Evolutionary conservation across 1,140 invertebrate genomes (phyloP).

Genomic region (Procambarus virginalis): DNA sequence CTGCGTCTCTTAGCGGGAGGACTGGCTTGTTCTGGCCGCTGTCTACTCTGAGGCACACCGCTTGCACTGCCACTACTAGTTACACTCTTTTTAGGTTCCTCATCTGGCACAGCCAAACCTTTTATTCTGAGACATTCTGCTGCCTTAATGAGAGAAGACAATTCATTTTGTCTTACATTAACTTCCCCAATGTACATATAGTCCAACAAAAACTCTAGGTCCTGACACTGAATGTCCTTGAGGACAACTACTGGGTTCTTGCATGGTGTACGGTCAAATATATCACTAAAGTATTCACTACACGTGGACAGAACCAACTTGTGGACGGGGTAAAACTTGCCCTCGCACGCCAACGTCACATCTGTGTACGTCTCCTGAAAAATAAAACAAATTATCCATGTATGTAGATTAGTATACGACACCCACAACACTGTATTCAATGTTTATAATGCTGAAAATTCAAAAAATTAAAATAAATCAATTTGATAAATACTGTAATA

Average conservation of each 20-base stretch:
- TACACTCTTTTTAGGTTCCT: conserved; percentile 52
- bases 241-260: conserved; percentile 60
- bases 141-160: conserved; percentile 57
- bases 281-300: conserved; percentile 62
- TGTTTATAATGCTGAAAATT: too few relatives aligned
- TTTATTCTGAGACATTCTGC: conserved; percentile 60
- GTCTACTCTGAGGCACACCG: conserved; percentile 24
- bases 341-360: conserved; percentile 59
- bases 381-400: neutral
- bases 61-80: conserved; percentile 25
- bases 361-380: conserved; percentile 60
- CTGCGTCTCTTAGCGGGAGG: conserved; percentile 54
- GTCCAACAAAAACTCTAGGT: conserved; percentile 54
- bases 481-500: too few relatives aligned
- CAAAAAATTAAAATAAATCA: too few relatives aligned
- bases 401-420: too few relatives aligned
- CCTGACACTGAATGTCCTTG: conserved; percentile 59
- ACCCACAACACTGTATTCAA: too few relatives aligned
- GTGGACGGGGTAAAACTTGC: conserved; percentile 63
- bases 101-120: conserved; percentile 58
- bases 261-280: conserved; percentile 62
- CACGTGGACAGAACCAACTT: conserved; percentile 62
- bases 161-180: conserved; percentile 62
- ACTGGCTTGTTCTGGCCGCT: conserved; percentile 51
- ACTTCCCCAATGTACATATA: conserved; percentile 67